Evolutionary conservation across 2,888 invertebrate genomes (phyloP).

Genomic region (Stenchaetothrips biformis): DNA sequence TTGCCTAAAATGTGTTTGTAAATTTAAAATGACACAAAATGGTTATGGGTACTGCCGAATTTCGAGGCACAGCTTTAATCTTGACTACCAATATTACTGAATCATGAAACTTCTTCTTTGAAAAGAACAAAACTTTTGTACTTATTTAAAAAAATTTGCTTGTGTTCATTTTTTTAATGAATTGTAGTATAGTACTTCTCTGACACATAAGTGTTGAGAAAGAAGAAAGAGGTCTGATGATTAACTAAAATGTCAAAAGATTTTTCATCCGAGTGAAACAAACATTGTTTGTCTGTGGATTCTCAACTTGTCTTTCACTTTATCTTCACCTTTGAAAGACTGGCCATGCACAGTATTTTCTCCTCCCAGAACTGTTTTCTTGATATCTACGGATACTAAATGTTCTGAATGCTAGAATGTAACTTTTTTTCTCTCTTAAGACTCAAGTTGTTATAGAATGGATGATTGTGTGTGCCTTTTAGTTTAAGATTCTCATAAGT

Average conservation of each 20-base stretch:
- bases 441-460: background rate
- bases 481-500: no score
- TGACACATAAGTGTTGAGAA: no score
- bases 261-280: no score
- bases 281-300: background rate
- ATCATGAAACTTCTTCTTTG: no score
- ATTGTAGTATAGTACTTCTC: no score
- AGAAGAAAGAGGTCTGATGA: no score
- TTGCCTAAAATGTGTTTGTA: background rate
- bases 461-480: no score
- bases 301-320: background rate
- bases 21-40: background rate
- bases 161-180: no score
- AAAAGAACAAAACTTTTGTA: no score
- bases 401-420: background rate
- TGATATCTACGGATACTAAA: background rate
- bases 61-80: background rate
- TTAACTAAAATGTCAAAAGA: no score
- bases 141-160: no score
- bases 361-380: background rate
- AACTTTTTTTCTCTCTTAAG: slow-evolving; percentile 2
- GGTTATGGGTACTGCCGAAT: background rate
- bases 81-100: background rate
- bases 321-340: background rate
- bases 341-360: background rate